These are phyloP conservation scores for Drosophila paramelanica DNA, from an alignment of 2,888 invertebrate genomes.

Conservation along the genomic window DNA sequence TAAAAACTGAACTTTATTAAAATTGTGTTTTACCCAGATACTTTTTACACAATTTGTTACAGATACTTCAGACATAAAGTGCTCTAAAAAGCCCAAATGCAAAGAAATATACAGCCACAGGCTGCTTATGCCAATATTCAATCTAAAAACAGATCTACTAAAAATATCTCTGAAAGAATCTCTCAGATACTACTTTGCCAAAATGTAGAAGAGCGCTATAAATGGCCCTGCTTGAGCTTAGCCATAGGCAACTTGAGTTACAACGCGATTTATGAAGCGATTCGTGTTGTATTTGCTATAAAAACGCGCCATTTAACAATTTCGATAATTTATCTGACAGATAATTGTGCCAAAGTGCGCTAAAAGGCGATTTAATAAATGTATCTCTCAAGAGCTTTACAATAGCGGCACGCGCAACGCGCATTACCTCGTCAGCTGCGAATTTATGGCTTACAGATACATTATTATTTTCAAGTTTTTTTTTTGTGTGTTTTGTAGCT, in stretches of 20 bases:
- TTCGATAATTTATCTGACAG: conserved; percentile 68
- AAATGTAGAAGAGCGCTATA: conserved; percentile 27
- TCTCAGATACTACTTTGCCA: conserved; percentile 41
- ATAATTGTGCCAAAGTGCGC: conserved; percentile 52
- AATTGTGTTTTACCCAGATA: too few relatives aligned
- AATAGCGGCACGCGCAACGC: conserved; percentile 48
- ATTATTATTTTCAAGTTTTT: conserved; percentile 18
- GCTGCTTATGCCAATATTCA: conserved; percentile 30
- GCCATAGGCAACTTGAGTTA: conserved; percentile 10
- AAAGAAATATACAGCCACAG: conserved; percentile 1
- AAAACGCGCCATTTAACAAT: conserved; percentile 49
- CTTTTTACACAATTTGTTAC: background rate
- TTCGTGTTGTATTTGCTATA: conserved; percentile 15
- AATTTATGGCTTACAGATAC: conserved; percentile 62
- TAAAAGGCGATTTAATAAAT: conserved; percentile 52
- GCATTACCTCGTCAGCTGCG: conserved; percentile 38
- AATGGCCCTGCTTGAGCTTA: conserved; percentile 8
- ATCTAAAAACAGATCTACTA: conserved; percentile 50
- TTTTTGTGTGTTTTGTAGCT: conserved; percentile 23
- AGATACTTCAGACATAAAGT: background rate
- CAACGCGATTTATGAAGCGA: conserved; percentile 24
- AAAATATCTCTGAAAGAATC: conserved; percentile 24
- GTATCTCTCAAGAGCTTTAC: conserved; percentile 29
- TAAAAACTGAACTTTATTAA: too few relatives aligned
- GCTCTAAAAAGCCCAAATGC: conserved; percentile 28